Base-by-base conservation (phyloP, 35 echinoderm and acorn worm species). In the Apostichopus parvimensis region DNA sequence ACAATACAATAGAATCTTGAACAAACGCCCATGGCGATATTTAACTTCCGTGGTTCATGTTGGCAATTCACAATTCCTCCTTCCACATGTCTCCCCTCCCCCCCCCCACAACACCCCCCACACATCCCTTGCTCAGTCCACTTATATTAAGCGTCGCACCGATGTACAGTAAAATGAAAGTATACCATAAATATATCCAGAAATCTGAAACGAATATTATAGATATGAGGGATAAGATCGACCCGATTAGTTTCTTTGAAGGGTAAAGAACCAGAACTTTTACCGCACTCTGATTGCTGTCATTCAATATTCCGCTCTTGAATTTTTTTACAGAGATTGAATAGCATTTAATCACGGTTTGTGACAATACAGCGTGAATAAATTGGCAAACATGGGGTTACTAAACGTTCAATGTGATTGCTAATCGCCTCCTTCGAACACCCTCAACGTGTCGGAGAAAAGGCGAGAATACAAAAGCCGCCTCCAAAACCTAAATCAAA, bases 401-500 rank as follows among this genome's bases (percentile, higher is more conserved):
- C 81, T 58, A 58, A 84, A 58, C 81, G 54, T 54, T 58, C 53
- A 84, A 84, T 59, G 9, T 84, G 81, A 56, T 59, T 58, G 56
- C 20, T 84, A 84, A 58, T 84, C 81, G 81, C 81, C 81, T 22
- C 81, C 57, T 84, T 84, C 20, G 81, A 84, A 84, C 81, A 84
- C 81, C 81, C n/a, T 84, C 55, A 15, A 84, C 81, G 81, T 84
- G 81, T 84, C 14, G 57, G 53, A 84, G 81, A 58, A 84, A 45
- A 22, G 53, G n/a, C 9, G 52, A 84, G 56, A 6, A 9, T 58
- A 84, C 14, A 84, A 84, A 84, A 84, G 81, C 54, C 20, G 58
- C 57, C 25, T 58, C 81, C 55, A 58, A 4, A 17, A 5, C 54
- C 25, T 45, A 84, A 23, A 24, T 84, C 81, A 59, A 59, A 17